Conservation (phyloP, 1,140 invertebrate species). For the Rhynchophorus ferrugineus region DNA sequence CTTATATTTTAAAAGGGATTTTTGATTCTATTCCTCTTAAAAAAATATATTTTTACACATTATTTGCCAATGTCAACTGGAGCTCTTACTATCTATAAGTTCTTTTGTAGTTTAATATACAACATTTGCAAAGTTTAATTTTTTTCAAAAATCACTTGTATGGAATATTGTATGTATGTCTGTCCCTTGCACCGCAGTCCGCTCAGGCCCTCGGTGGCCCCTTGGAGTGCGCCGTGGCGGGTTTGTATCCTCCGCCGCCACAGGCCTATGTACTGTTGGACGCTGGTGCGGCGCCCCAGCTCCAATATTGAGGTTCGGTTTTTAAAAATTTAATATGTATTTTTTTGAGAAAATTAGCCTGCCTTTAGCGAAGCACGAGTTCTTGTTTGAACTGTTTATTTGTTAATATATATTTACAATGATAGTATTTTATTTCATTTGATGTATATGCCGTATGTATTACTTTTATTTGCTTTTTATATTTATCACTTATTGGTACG, state of each 20-base stretch:
- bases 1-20: too few species aligned
- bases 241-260: constrained; percentile 37
- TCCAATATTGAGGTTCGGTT: constrained; percentile 40
- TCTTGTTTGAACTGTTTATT: neutral
- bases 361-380: neutral
- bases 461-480: too few species aligned
- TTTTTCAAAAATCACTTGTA: too few species aligned
- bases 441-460: too few species aligned
- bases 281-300: constrained; percentile 27
- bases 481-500: too few species aligned
- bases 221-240: constrained; percentile 27
- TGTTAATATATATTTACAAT: neutral
- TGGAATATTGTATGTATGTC: constrained; percentile 9
- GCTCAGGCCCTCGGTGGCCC: constrained; percentile 30
- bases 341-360: neutral
- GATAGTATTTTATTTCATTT: too few species aligned
- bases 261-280: constrained; percentile 40
- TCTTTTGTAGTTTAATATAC: too few species aligned
- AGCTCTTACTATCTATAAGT: too few species aligned
- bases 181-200: constrained; percentile 33
- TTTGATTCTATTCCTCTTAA: too few species aligned
- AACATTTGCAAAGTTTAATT: too few species aligned
- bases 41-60: too few species aligned
- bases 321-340: neutral
- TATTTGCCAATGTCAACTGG: too few species aligned